Base-by-base conservation (phyloP, 2,888 invertebrate species). In the Lomographa bimaculata region DNA sequence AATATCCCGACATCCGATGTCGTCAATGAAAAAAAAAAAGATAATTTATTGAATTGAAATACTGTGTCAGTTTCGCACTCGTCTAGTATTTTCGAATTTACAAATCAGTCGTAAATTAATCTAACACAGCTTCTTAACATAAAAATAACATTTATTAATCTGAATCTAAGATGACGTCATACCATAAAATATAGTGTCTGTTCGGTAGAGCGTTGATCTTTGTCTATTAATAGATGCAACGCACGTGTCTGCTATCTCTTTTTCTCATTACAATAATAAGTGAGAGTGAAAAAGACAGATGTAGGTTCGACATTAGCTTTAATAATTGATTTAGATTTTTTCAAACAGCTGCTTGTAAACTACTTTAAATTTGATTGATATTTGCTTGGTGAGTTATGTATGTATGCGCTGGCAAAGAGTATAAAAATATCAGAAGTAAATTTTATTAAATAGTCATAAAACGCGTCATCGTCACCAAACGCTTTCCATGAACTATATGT, bases 191-290 rank as follows among this genome's bases (percentile, higher is more conserved):
- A 38, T 29, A 30, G 9, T 20, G 34, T 33, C 46, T 28, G 27
- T 27, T 25, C 7, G 7, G 11, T 25, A 26, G 45, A 45, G 24
- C 46, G 40, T 33, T 46, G 46, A 46, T 46, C 46, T 37, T 27
- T 35, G 30, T 8, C 37, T 46, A 46, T 29, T 29, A 18, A 30
- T 41, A 46, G 37, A 33, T 25, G 10, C 5, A 17, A 12, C 38
- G 34, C 44, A 39, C 28, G 33, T 33, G 36, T 33, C 17, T 21
- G 16, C 14, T 24, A 4, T 41, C 40, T 20, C 17, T 25, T 3
- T 41, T 21, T 6, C 2, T 11, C 8, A 16, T 3, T 8, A 6
- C 3, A 1, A 5, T 9, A 7, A 5, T 11, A 1, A 0, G 3
- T 34, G 8, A 1, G 14, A 9, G 10, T 9, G 16, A 35, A 19